Percentiles rank a stretch among this genome's conserved stretches.
These are phyloP conservation scores for Scalopus aquaticus DNA, from an alignment of 2,113 vertebrate species.

Conservation along the genomic window DNA sequence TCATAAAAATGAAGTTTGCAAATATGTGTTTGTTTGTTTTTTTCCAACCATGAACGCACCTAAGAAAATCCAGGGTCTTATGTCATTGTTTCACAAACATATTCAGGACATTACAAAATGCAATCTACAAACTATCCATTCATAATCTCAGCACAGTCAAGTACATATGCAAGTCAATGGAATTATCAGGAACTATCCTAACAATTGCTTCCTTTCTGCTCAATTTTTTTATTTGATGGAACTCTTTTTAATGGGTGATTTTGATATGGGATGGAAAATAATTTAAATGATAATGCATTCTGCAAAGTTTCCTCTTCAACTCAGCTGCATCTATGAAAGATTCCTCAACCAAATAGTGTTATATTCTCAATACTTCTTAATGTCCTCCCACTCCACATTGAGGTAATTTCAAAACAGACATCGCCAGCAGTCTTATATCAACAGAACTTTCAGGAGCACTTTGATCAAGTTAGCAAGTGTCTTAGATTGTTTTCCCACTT, in stretches of 20 bases:
- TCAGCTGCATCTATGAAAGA: not conserved
- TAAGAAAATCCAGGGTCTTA: constrained; percentile 62
- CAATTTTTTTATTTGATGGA: constrained; percentile 39
- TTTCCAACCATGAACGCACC: constrained; percentile 62
- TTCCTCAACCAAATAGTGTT: not conserved
- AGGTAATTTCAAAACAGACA: not conserved
- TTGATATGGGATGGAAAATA: not conserved
- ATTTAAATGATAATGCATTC: constrained; percentile 63
- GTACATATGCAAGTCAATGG: constrained; percentile 39
- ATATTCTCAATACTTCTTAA: not conserved
- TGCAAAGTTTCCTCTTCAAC: not conserved
- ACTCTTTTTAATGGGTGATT: constrained; percentile 21
- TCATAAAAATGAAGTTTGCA: constrained; percentile 70
- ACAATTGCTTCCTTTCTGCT: constrained; percentile 43
- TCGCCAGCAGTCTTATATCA: not conserved
- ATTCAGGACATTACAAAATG: constrained; percentile 67
- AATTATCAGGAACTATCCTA: constrained; percentile 41
- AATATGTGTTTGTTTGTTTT: constrained; percentile 73
- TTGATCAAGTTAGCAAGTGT: not conserved
- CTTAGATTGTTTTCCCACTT: not conserved
- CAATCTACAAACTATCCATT: constrained; percentile 75
- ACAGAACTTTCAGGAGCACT: not conserved
- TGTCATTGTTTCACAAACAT: constrained; percentile 66
- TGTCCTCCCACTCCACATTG: not conserved
- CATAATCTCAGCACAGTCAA: constrained; percentile 53